Conservation (phyloP, 2,888 invertebrate genomes). For the Pseudolycoriella hygida region DNA sequence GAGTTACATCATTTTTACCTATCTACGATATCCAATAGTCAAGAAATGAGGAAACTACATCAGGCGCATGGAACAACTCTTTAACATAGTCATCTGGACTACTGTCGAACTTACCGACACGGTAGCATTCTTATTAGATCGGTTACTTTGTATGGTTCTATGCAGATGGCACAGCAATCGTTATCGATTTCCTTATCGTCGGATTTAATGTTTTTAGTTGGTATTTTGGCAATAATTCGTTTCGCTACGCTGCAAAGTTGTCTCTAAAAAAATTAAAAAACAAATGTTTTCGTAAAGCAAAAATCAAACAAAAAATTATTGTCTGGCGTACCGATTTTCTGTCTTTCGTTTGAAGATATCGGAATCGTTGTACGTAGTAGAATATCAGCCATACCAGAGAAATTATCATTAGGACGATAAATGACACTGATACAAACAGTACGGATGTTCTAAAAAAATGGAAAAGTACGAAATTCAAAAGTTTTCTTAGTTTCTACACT, state of each 20-base stretch:
- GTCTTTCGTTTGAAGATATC: slow-evolving; percentile 89
- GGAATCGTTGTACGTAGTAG: slow-evolving; percentile 88
- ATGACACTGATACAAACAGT: slow-evolving; percentile 86
- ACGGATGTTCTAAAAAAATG: slow-evolving; percentile 62
- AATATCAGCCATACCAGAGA: slow-evolving; percentile 90
- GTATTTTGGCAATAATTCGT: slow-evolving; percentile 84
- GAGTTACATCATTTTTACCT: too few species aligned
- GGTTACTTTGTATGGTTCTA: slow-evolving; percentile 76
- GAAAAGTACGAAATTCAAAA: too few species aligned
- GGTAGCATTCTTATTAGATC: slow-evolving; percentile 79
- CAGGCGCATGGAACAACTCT: too few species aligned
- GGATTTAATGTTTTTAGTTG: slow-evolving; percentile 69
- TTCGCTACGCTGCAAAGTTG: slow-evolving; percentile 83
- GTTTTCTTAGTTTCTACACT: too few species aligned
- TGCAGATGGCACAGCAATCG: slow-evolving; percentile 90
- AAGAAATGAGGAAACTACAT: too few species aligned
- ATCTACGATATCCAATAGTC: too few species aligned
- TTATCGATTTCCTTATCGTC: slow-evolving; percentile 64
- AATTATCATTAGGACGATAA: slow-evolving; percentile 88
- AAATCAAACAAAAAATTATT: slow-evolving; percentile 22
- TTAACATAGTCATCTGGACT: too few species aligned
- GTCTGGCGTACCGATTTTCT: slow-evolving; percentile 78
- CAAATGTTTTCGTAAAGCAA: neutral
- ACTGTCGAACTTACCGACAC: slow-evolving; percentile 64
- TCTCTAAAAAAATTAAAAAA: slow-evolving; percentile 37